These are phyloP conservation scores for Geococcyx californianus DNA, from an alignment of 2,113 vertebrate species.

Conservation along the genomic window DNA sequence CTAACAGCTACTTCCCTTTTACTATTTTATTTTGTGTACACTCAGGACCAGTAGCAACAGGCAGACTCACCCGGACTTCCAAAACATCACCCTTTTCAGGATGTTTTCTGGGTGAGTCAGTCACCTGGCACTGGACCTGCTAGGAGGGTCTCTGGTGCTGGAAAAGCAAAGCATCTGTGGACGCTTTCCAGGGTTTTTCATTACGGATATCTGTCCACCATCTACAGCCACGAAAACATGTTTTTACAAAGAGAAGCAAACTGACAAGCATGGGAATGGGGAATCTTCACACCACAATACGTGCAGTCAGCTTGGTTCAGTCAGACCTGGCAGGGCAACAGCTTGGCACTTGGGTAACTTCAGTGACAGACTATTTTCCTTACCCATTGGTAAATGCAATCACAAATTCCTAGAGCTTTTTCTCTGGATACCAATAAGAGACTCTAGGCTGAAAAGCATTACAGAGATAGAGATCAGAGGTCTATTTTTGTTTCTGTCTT, in stretches of 20 bases:
- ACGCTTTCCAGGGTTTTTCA: background rate
- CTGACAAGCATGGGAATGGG: background rate
- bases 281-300: background rate
- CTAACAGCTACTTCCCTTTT: background rate
- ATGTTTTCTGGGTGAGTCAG: background rate
- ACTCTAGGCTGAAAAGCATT: background rate
- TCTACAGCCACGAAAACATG: background rate
- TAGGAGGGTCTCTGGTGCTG: background rate
- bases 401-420: constrained; percentile 14
- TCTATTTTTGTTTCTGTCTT: constrained; percentile 30
- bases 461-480: constrained; percentile 45
- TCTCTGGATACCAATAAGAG: background rate
- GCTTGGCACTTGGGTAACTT: background rate
- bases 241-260: background rate
- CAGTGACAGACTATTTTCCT: background rate
- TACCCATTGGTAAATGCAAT: background rate
- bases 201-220: background rate
- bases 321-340: background rate
- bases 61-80: background rate
- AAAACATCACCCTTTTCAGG: background rate
- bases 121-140: rapidly evolving
- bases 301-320: background rate
- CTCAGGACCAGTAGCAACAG: background rate
- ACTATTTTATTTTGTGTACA: background rate
- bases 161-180: background rate